Evolutionary conservation across 2,113 vertebrate genomes (phyloP), one percentile per base, ranked within the genome.

Genomic region (Beaufortia kweichowensis): DNA sequence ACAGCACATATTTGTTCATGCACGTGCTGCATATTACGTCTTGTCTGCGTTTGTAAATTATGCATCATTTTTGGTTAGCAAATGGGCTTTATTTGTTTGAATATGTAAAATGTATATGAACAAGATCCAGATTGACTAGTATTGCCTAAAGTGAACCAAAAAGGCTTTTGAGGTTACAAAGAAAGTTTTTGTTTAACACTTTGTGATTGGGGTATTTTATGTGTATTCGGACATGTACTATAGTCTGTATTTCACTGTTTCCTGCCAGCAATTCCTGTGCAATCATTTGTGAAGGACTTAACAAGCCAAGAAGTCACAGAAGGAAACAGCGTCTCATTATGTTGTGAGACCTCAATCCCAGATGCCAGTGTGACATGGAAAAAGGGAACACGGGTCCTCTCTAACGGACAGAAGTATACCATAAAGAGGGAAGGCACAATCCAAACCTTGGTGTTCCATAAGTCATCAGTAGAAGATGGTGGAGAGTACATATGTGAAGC

Each of bases 401-500:
- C 79, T 26, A 69, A 88, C 0, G 91, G 91, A 41, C 81, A 88
- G 50, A 94, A 94, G 71, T 92, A 92, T 72, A 89, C 86, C 72
- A 88, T 94, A 48, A 87, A 86, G 24, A 90, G 92, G 19, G 85
- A 86, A 3, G 89, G 86, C 35, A 65, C 81, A 28, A 69, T 80
- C 46, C 91, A 91, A 11, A 89, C 57, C 24, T 85, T 93, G 77
- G 82, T 89, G 35, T 86, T 95, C 83, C 46, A 88, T 83, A 82
- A 87, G 53, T 56, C 92, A 31, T 88, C 84, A 19, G 65, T 82
- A 12, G 91, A 88, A 71, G 92, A 94, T 43, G 87, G 86, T 11
- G 93, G 91, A 5, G 91, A 93, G 77, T 94, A 93, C 72, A 89
- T 78, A 11, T 94, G 93, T 39, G 90, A 93, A 48, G 89, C 90